Base-by-base conservation (phyloP, 2,113 vertebrate genomes). In the Triplophysa siluroides region DNA sequence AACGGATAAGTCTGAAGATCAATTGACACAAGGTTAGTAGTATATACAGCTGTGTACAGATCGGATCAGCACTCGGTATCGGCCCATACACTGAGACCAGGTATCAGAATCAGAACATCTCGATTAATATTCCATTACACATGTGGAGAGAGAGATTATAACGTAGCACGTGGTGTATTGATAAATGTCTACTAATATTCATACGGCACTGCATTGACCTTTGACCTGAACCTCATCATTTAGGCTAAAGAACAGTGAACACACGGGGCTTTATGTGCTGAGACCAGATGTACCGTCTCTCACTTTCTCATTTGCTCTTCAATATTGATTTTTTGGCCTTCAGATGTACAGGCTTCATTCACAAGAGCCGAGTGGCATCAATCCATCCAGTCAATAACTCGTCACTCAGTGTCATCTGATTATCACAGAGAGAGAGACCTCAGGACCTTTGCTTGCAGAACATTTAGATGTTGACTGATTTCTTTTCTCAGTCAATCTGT, bases 351-450 rank as follows among this genome's bases (percentile, higher is more conserved):
- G 77, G 54, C 52, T 75, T 41, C 43, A 13, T 83, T 83, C 63
- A 83, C n/a, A 62, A 38, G 58, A 69, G 66, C 70, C 23, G 41
- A 18, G 67, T 50, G 4, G 56, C 62, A 83, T 85, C 78, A 83
- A 69, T 82, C 78, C 54, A 24, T 61, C 18, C 11, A 61, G 64
- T 83, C 78, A 54, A 80, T 80, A 74, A n/a, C 72, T 63, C 67
- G 43, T 85, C 83, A 72, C 73, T 70, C 76, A 65, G 6, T n/a
- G 72, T 21, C 73, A 3, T 68, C 14, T 23, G 74, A n/a, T 73
- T 56, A 21, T 83, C 68, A 19, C 58, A 26, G 63, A 45, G 68
- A 64, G 69, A 62, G 43, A 76, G 38, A 45, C 78, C 78, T 61
- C 62, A 43, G 45, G 45, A 14, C 16, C 13, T 24, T 24, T 13